Evolutionary conservation across 2,888 invertebrate genomes (phyloP).

Genomic region (Aleiodes alternator): DNA sequence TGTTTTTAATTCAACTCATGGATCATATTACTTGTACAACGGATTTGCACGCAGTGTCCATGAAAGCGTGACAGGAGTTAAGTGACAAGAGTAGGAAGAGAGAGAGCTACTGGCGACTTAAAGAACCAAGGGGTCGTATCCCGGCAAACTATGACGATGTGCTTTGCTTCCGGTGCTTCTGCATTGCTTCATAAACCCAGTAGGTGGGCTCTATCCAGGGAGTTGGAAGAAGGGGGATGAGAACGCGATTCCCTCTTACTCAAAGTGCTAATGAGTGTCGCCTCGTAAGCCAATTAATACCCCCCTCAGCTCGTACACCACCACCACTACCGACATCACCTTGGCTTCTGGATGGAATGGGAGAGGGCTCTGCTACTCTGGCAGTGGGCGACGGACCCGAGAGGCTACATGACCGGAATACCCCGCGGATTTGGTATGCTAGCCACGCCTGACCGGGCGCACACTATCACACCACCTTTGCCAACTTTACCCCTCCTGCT

Average conservation of each 20-base stretch:
- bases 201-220: slow-evolving; percentile 40
- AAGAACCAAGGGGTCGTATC: background rate
- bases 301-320: slow-evolving; percentile 60
- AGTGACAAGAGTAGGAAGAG: background rate
- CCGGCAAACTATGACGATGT: slow-evolving; percentile 17
- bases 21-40: slow-evolving; percentile 27
- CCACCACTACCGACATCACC: slow-evolving; percentile 32
- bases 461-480: slow-evolving; percentile 57
- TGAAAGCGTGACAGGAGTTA: background rate
- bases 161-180: slow-evolving; percentile 5
- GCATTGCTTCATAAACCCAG: slow-evolving; percentile 16
- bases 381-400: slow-evolving; percentile 51
- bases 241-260: slow-evolving; percentile 63
- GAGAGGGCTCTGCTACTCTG: background rate
- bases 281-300: slow-evolving; percentile 76
- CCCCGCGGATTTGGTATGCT: slow-evolving; percentile 73
- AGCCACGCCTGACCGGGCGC: slow-evolving; percentile 71
- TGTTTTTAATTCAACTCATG: slow-evolving; percentile 22
- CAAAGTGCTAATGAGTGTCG: slow-evolving; percentile 76
- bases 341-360: slow-evolving; percentile 20
- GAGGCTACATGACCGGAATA: slow-evolving; percentile 75
- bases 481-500: slow-evolving; percentile 30
- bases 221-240: slow-evolving; percentile 41
- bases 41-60: background rate
- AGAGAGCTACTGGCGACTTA: slow-evolving; percentile 7